Percentiles rank a stretch among this genome's conserved stretches.
phyloP scores from a whole-genome alignment of 2,797 vertebrate species.

The Enoplosus armatus region DNA sequence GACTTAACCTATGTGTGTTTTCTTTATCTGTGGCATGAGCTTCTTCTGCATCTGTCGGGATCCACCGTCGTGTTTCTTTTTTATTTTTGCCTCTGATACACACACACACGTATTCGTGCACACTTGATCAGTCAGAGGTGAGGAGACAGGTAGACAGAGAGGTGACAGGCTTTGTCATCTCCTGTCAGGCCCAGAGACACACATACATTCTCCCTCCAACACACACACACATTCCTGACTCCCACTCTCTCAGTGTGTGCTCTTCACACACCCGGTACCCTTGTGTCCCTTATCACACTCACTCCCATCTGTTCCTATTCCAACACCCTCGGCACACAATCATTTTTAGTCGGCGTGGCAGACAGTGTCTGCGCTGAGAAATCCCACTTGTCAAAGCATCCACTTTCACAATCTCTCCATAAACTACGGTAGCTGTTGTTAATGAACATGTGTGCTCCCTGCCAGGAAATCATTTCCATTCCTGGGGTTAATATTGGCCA shows the following conservation, averaged over 20 bases:
- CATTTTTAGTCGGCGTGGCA: conserved; percentile 67
- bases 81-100: neutral
- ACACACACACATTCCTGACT: conserved; percentile 38
- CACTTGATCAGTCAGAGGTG: conserved; percentile 55
- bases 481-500: conserved; percentile 29
- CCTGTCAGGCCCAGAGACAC: conserved; percentile 57
- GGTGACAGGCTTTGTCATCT: conserved; percentile 71
- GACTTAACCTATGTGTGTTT: conserved; percentile 34
- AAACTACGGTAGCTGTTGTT: conserved; percentile 47
- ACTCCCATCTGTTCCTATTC: conserved; percentile 76
- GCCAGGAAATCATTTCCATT: conserved; percentile 27
- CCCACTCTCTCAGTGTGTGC: conserved; percentile 59
- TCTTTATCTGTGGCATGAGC: conserved; percentile 31
- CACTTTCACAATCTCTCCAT: conserved; percentile 42
- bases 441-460: conserved; percentile 47
- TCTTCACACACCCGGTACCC: conserved; percentile 65
- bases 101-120: neutral
- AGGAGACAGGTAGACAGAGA: conserved; percentile 53
- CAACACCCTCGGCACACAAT: conserved; percentile 68
- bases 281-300: conserved; percentile 65
- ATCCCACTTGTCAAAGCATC: conserved; percentile 63
- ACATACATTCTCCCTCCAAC: neutral
- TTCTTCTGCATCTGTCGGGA: conserved; percentile 20
- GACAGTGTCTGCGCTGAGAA: conserved; percentile 60
- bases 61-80: conserved; percentile 4